Evolutionary conservation across 2,797 vertebrate species (phyloP).

Genomic region (Hoplostethus mediterraneus): DNA sequence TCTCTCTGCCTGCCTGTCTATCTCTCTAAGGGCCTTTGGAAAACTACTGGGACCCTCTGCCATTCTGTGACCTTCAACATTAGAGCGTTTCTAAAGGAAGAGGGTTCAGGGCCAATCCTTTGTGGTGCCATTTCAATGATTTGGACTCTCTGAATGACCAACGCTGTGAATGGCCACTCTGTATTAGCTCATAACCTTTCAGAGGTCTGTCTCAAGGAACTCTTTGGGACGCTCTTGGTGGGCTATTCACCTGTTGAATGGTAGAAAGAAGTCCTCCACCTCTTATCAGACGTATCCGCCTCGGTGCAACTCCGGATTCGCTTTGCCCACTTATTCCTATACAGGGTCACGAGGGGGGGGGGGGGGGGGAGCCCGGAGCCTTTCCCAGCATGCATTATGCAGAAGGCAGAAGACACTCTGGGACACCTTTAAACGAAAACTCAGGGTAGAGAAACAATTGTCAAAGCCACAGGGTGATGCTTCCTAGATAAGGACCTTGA

Average conservation of each 20-base stretch:
- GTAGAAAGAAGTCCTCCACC: conserved; percentile 6
- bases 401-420: no score
- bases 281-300: conserved; percentile 25
- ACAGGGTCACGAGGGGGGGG: no score
- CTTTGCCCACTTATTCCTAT: no score
- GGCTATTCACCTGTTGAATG: conserved; percentile 40
- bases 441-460: no score
- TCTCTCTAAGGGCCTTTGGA: conserved; percentile 9
- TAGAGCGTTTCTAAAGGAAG: conserved; percentile 54
- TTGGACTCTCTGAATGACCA: conserved; percentile 20
- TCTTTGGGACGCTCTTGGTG: conserved; percentile 20
- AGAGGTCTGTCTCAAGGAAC: conserved; percentile 3
- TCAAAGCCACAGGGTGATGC: no score
- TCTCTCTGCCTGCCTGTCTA: conserved; percentile 14
- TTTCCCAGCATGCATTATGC: no score
- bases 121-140: conserved; percentile 26
- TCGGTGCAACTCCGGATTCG: not conserved
- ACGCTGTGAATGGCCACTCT: conserved; percentile 22
- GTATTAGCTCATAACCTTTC: conserved; percentile 22
- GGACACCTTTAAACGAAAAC: not conserved
- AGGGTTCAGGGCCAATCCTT: conserved; percentile 12
- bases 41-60: conserved; percentile 23
- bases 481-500: no score
- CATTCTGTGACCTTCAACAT: conserved; percentile 46
- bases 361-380: no score